phyloP scores from a whole-genome alignment of 2,113 vertebrate genomes.

The Anguilla japonica region DNA sequence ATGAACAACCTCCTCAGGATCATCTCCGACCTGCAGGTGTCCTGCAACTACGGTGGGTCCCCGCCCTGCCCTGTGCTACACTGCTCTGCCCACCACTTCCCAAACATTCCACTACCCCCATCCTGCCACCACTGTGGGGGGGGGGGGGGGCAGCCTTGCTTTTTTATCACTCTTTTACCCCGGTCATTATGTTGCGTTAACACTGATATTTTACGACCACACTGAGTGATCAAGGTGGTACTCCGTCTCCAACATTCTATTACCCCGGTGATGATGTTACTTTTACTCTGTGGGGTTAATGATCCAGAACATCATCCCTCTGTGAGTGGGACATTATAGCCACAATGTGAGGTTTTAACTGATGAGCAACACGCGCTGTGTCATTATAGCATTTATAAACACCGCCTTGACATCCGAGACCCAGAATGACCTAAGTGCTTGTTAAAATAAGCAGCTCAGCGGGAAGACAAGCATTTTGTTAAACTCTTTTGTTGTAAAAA shows the following conservation, averaged over 20 bases:
- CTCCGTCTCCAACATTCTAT: no score
- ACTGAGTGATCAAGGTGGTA: no score
- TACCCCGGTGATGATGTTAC: no score
- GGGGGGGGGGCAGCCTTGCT: no score
- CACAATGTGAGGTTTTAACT: no score
- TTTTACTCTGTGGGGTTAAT: background rate
- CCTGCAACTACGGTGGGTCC: conserved; percentile 87
- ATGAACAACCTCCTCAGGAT: conserved; percentile 96
- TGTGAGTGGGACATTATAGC: no score
- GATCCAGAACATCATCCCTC: no score
- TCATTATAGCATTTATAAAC: background rate
- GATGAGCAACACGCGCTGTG: no score
- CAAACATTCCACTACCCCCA: background rate
- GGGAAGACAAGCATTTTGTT: background rate
- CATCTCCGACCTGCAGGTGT: conserved; percentile 92
- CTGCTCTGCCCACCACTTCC: background rate
- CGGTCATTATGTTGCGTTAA: background rate
- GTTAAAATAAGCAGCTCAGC: background rate
- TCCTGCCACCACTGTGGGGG: no score
- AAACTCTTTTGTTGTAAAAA: background rate
- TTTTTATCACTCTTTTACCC: background rate
- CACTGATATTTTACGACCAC: no score
- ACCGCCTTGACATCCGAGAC: background rate
- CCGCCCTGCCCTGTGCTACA: background rate
- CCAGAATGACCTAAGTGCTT: background rate